A percentile compares a stretch with the other conserved stretches of the same genome.
phyloP scores from a whole-genome alignment of 2,888 invertebrate species.

The Kryphioiulus occultus region DNA sequence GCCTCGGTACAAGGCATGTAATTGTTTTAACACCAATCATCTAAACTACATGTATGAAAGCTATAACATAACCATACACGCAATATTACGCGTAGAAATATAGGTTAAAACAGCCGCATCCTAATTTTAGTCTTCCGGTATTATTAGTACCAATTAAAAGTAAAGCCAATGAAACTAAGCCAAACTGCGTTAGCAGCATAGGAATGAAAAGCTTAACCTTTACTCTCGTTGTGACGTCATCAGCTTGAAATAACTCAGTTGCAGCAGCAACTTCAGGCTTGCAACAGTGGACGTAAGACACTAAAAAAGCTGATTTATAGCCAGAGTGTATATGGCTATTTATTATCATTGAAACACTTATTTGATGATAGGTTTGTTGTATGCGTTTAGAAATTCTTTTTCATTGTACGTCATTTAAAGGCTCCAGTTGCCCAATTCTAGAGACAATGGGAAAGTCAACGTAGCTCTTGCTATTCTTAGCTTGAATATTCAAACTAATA shows the following conservation, averaged over 20 bases:
- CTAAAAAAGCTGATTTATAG: not conserved
- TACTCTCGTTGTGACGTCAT: not conserved
- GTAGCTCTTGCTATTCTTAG: not conserved
- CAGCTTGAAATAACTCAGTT: not conserved
- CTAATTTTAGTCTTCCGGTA: slow-evolving; percentile 28
- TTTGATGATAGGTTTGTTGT: not conserved
- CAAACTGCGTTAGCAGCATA: slow-evolving; percentile 10
- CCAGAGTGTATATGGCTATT: not conserved
- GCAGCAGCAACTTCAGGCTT: not conserved
- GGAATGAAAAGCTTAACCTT: not conserved
- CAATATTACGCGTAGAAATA: not conserved
- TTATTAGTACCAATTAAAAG: slow-evolving; percentile 24
- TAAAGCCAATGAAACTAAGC: slow-evolving; percentile 20
- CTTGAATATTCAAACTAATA: not conserved
- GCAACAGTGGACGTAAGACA: not conserved
- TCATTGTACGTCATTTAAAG: not conserved
- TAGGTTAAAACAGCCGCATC: not conserved
- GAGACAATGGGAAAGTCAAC: not conserved
- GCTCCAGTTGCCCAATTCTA: not conserved
- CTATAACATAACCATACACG: not conserved
- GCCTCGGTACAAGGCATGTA: not conserved
- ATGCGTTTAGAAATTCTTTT: not conserved
- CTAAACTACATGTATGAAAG: not conserved
- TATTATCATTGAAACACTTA: slow-evolving; percentile 22
- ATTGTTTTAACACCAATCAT: not conserved